Percentiles rank a stretch among this genome's conserved stretches.
These are phyloP conservation scores for Druon quercuslanigerum DNA, from an alignment of 1,140 invertebrate genomes.

Conservation along the genomic window DNA sequence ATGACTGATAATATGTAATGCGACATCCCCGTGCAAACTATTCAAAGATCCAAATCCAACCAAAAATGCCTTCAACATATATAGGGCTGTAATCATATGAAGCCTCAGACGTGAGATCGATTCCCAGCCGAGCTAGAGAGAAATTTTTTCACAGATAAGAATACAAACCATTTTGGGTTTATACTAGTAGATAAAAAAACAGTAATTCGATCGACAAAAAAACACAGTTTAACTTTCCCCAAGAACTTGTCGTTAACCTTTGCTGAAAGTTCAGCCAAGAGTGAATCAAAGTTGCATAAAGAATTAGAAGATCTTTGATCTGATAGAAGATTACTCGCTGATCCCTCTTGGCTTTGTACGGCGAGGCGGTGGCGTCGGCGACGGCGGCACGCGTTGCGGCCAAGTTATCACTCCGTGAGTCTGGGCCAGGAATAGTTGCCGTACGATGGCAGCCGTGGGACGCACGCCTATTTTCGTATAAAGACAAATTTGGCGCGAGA, in stretches of 20 bases:
- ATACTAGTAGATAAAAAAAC: no score
- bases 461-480: conserved; percentile 83
- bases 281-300: neutral
- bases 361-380: conserved; percentile 40
- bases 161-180: no score
- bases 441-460: conserved; percentile 60
- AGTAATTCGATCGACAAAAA: no score
- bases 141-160: no score
- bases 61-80: no score
- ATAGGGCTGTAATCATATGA: no score
- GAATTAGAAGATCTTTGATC: neutral
- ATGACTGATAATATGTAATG: no score
- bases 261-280: neutral
- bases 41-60: no score
- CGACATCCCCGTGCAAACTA: no score
- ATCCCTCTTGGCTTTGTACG: conserved; percentile 11
- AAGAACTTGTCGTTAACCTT: neutral
- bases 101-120: no score
- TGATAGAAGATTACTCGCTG: conserved; percentile 8
- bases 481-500: conserved; percentile 87
- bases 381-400: conserved; percentile 41
- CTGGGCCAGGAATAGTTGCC: conserved; percentile 58
- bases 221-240: neutral
- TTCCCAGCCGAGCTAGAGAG: no score
- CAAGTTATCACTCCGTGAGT: conserved; percentile 46